A percentile compares a stretch with the other conserved stretches of the same genome.
phyloP scores from a whole-genome alignment of 2,113 vertebrate genomes.

The Alosa alosa region DNA sequence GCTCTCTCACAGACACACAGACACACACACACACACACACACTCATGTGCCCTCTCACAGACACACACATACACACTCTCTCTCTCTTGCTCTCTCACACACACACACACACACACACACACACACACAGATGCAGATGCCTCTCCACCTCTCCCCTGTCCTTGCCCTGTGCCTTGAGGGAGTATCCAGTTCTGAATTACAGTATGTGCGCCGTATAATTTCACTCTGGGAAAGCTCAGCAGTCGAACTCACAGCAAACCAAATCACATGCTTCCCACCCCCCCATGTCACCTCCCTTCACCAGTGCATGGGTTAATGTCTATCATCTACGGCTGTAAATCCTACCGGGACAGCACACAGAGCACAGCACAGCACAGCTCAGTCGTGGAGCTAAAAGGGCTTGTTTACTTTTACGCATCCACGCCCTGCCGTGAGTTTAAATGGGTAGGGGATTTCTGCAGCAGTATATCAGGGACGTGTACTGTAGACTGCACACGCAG shows the following conservation, averaged over 20 bases:
- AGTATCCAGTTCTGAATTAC: neutral
- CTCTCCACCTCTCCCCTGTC: neutral
- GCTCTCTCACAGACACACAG: neutral
- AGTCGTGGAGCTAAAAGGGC: neutral
- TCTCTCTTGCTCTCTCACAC: neutral
- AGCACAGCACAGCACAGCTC: neutral
- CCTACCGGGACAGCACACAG: neutral
- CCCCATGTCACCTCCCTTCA: neutral
- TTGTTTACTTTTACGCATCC: neutral
- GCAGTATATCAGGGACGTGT: neutral
- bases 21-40: too few relatives aligned
- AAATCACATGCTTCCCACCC: neutral
- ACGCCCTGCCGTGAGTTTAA: neutral
- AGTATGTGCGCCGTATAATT: neutral
- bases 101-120: constrained; percentile 9
- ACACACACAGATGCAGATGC: neutral
- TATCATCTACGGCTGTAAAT: neutral
- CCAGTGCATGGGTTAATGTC: neutral
- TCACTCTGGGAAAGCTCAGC: neutral
- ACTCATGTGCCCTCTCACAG: too few relatives aligned
- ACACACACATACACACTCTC: too few relatives aligned
- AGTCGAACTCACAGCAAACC: neutral
- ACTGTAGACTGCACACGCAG: neutral
- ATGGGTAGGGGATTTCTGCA: neutral
- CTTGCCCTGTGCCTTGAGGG: neutral